phyloP scores from a whole-genome alignment of 2,797 vertebrate genomes.

The Chromobotia macracanthus region DNA sequence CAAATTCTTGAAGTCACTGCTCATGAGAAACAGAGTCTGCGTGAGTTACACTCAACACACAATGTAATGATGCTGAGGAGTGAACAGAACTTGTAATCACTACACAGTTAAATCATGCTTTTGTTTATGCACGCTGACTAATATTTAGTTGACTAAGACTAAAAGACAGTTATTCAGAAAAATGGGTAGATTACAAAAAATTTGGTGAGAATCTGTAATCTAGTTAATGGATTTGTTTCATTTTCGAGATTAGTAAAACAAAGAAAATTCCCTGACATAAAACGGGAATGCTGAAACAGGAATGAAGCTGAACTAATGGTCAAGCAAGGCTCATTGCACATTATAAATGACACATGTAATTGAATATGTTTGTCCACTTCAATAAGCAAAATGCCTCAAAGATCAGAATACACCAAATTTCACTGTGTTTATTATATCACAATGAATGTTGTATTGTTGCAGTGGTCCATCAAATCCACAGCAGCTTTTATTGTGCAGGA shows the following conservation, averaged over 20 bases:
- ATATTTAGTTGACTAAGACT: background rate
- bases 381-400: background rate
- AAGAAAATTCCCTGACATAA: background rate
- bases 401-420: background rate
- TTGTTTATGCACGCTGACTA: background rate
- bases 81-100: background rate
- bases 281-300: background rate
- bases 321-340: background rate
- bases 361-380: background rate
- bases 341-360: background rate
- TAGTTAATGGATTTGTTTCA: background rate
- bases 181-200: background rate
- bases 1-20: conserved; percentile 36
- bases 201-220: background rate
- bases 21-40: too few relatives aligned
- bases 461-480: background rate
- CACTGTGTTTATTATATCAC: background rate
- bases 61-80: conserved; percentile 1
- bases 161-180: background rate
- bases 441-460: background rate
- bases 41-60: too few relatives aligned
- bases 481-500: background rate
- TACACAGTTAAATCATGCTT: background rate
- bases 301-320: background rate
- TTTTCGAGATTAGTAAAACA: background rate